Conservation (phyloP, 2,888 invertebrate genomes). For the Linnaemya tessellans region DNA sequence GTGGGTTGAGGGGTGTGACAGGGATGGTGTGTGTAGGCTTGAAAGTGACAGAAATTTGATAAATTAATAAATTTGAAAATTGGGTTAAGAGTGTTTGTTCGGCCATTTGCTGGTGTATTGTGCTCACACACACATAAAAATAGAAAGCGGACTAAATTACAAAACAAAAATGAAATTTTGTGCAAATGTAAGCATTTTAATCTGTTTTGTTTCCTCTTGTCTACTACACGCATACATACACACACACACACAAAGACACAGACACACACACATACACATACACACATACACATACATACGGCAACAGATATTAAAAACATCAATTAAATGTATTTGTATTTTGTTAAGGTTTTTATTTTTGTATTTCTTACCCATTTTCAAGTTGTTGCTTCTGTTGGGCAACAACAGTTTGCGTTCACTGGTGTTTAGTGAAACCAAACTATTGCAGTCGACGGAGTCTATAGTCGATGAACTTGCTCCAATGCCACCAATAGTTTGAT, state of each 20-base stretch:
- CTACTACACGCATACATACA: constrained; percentile 43
- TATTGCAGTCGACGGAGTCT: constrained; percentile 82
- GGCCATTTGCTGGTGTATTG: constrained; percentile 32
- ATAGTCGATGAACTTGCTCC: constrained; percentile 83
- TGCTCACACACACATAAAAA: constrained; percentile 13
- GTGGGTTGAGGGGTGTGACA: neutral
- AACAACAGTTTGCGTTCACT: constrained; percentile 81
- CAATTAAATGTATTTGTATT: constrained; percentile 44
- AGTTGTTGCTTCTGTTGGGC: constrained; percentile 80
- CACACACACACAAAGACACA: constrained; percentile 13
- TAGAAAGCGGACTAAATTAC: constrained; percentile 15
- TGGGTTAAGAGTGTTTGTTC: constrained; percentile 37
- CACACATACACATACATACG: constrained; percentile 5
- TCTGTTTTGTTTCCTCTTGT: constrained; percentile 39
- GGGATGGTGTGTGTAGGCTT: constrained; percentile 27
- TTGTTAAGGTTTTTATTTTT: constrained; percentile 25
- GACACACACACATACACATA: constrained; percentile 40
- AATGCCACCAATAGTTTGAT: constrained; percentile 77
- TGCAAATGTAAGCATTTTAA: constrained; percentile 49
- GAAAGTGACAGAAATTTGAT: constrained; percentile 50
- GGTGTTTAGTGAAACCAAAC: constrained; percentile 81
- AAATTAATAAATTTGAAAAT: constrained; percentile 48
- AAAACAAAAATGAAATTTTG: constrained; percentile 33
- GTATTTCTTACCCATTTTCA: constrained; percentile 81
- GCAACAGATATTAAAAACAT: constrained; percentile 43